phyloP scores from a whole-genome alignment of 2,113 vertebrate genomes.

The Cyprinodon brontotheroides region DNA sequence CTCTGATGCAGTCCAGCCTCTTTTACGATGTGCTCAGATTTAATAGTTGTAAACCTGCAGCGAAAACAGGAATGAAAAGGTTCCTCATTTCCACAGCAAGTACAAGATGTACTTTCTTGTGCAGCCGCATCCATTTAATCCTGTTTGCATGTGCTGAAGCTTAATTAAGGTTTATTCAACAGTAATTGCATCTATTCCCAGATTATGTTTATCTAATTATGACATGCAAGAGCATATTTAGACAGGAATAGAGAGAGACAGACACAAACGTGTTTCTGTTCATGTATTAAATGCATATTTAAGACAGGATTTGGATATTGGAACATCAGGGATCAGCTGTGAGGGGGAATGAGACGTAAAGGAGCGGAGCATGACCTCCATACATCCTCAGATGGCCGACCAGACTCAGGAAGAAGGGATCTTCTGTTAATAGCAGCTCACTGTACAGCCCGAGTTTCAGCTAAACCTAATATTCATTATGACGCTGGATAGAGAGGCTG shows the following conservation, averaged over 20 bases:
- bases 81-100: constrained; percentile 37
- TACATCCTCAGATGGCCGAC: not conserved
- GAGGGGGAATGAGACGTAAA: constrained; percentile 5
- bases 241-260: not conserved
- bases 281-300: constrained; percentile 28
- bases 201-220: constrained; percentile 53
- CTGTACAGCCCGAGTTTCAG: constrained; percentile 32
- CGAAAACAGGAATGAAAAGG: constrained; percentile 25
- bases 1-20: not conserved
- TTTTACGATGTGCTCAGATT: constrained; percentile 23
- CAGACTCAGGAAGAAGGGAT: constrained; percentile 21
- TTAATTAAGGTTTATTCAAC: constrained; percentile 54
- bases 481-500: constrained; percentile 58
- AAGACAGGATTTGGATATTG: constrained; percentile 24
- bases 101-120: constrained; percentile 37
- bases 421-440: constrained; percentile 6
- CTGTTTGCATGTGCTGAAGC: constrained; percentile 21
- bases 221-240: not conserved
- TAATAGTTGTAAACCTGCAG: constrained; percentile 22
- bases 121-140: constrained; percentile 11
- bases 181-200: constrained; percentile 49
- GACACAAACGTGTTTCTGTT: constrained; percentile 10
- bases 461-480: constrained; percentile 44
- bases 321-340: constrained; percentile 1
- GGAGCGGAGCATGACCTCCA: not conserved